phyloP scores from a whole-genome alignment of 2,113 vertebrate species.

The Antennarius striatus region DNA sequence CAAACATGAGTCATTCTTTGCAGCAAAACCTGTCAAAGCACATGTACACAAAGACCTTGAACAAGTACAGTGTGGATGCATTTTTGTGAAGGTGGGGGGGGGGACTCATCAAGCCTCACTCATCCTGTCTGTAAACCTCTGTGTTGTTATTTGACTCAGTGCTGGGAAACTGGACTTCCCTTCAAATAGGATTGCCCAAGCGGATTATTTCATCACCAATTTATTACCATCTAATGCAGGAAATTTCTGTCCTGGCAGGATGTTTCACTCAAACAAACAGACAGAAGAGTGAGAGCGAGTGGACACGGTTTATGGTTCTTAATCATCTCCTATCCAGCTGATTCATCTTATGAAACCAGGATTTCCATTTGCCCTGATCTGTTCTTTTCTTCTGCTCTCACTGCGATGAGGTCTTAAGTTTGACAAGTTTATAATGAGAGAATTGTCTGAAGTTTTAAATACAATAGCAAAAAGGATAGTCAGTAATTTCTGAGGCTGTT shows the following conservation, averaged over 20 bases:
- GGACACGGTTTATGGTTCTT: conserved; percentile 22
- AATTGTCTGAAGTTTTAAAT: conserved; percentile 45
- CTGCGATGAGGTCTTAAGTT: conserved; percentile 24
- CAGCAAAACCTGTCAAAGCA: conserved; percentile 11
- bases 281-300: conserved; percentile 12
- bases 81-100: background rate
- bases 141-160: conserved; percentile 60
- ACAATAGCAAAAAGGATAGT: conserved; percentile 37
- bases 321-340: conserved; percentile 47
- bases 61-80: conserved; percentile 30
- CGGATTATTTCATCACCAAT: conserved; percentile 65
- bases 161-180: conserved; percentile 66
- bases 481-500: conserved; percentile 19
- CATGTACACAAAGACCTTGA: conserved; percentile 41
- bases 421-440: conserved; percentile 47
- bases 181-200: conserved; percentile 58
- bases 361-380: conserved; percentile 24
- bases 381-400: conserved; percentile 26
- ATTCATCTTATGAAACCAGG: conserved; percentile 25
- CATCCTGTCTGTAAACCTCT: conserved; percentile 52
- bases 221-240: conserved; percentile 68
- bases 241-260: conserved; percentile 55
- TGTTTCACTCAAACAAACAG: conserved; percentile 54
- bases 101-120: conserved; percentile 28
- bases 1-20: conserved; percentile 35